Base-by-base conservation (phyloP, 2,113 vertebrate species). In the Scatophagus argus region DNA sequence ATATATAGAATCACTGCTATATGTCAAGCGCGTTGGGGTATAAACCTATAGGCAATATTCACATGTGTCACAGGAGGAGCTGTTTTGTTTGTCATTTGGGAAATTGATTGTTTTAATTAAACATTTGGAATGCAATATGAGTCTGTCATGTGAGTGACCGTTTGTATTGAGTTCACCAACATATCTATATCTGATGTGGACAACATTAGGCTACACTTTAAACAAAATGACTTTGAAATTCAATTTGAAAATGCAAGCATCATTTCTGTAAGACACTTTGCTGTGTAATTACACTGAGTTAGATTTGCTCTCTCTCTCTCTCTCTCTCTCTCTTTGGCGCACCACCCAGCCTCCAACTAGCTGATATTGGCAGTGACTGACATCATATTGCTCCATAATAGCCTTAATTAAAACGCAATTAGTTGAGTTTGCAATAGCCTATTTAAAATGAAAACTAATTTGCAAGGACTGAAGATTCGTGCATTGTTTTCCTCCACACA, bases 51-150 rank as follows among this genome's bases (percentile, higher is more conserved):
- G 60, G 21, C 8, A 29, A 46, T 36, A 6, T 63, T 54, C 38
- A 55, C 73, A 62, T 74, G 54, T 59, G 54, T 83, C 54, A 68
- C n/a, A 32, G 46, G 29, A 38, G 7, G 12, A 55, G 65, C 19
- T 59, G 46, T 29, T 72, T 39, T 62, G 4, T 72, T 71, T 76
- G 78, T 21, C 62, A 58, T 34, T n/a, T 23, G 51, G 54, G 25
- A 39, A 55, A 74, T 74, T 25, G 66, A 86, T 68, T 25, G 69
- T 58, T 70, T 76, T 59, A 62, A 88, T 85, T 68, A 79, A 62
- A 77, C 31, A 56, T 55, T 58, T 78, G 64, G 47, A 77, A 81
- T 64, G 67, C 27, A 76, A 51, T 75, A 52, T 17, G 52, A 58
- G n/a, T 62, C 74, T n/a, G 65, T 8, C 43, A 38, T 63, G 27